Conservation (phyloP, 2,888 invertebrate species). For the Sarcophaga caerulescens region DNA sequence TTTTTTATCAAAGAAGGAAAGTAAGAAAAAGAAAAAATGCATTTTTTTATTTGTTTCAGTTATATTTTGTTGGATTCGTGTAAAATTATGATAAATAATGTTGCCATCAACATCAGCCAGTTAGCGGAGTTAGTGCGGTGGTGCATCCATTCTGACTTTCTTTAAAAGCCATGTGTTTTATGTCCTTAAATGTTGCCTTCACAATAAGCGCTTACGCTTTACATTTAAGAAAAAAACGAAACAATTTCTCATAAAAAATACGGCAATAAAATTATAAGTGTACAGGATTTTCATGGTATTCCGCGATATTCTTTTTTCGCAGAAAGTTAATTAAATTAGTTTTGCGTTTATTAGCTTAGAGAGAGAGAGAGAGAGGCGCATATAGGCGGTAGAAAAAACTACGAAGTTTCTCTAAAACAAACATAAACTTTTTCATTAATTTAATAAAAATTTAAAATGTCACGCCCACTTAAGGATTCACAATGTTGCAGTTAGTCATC, state of each 20-base stretch:
- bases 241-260: conserved; percentile 23
- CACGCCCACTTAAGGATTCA: no score
- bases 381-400: no score
- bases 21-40: conserved; percentile 18
- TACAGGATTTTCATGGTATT: conserved; percentile 64
- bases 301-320: neutral
- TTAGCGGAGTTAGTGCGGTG: no score
- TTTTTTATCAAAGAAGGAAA: conserved; percentile 30
- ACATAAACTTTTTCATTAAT: no score
- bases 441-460: no score
- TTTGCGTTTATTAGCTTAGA: conserved; percentile 60
- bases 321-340: conserved; percentile 69
- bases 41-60: conserved; percentile 28
- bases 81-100: conserved; percentile 71
- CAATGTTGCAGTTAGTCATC: no score
- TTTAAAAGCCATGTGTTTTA: conserved; percentile 60
- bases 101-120: conserved; percentile 41
- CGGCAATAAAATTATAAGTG: conserved; percentile 61
- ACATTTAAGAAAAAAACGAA: neutral
- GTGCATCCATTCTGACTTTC: conserved; percentile 23
- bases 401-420: no score
- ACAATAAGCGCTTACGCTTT: conserved; percentile 45
- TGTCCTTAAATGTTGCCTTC: conserved; percentile 20
- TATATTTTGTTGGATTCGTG: conserved; percentile 66
- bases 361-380: neutral